phyloP scores from a whole-genome alignment of 2,113 vertebrate genomes.

The Istiophorus platypterus region DNA sequence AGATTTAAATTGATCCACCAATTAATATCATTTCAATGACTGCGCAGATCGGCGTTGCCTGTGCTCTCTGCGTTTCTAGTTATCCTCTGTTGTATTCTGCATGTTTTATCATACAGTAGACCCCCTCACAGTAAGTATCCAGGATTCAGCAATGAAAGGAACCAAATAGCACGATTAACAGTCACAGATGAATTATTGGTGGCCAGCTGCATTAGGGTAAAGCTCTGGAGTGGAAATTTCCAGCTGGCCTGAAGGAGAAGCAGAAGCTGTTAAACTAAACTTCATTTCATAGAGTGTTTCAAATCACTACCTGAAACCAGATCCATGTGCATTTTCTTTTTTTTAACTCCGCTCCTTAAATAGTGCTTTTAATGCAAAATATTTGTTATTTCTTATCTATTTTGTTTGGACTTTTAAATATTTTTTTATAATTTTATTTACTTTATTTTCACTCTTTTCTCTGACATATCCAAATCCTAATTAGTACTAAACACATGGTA shows the following conservation, averaged over 20 bases:
- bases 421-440: too few species aligned
- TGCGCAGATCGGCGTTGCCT: not conserved
- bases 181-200: constrained; percentile 23
- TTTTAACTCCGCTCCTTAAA: not conserved
- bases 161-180: constrained; percentile 17
- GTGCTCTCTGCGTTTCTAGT: not conserved
- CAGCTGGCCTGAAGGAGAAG: constrained; percentile 8
- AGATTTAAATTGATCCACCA: too few species aligned
- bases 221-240: constrained; percentile 21
- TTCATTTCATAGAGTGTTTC: not conserved
- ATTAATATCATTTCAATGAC: too few species aligned
- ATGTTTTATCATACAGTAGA: constrained; percentile 3
- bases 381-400: too few species aligned
- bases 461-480: not conserved
- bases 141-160: constrained; percentile 9
- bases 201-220: not conserved
- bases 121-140: not conserved
- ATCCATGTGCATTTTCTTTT: not conserved
- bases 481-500: not conserved
- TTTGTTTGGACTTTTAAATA: too few species aligned
- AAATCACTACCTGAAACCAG: not conserved
- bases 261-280: constrained; percentile 1
- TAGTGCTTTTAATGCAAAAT: too few species aligned
- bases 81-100: not conserved
- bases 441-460: too few species aligned